Base-by-base conservation (phyloP, 2,888 invertebrate genomes). In the Psylliodes chrysocephalus region DNA sequence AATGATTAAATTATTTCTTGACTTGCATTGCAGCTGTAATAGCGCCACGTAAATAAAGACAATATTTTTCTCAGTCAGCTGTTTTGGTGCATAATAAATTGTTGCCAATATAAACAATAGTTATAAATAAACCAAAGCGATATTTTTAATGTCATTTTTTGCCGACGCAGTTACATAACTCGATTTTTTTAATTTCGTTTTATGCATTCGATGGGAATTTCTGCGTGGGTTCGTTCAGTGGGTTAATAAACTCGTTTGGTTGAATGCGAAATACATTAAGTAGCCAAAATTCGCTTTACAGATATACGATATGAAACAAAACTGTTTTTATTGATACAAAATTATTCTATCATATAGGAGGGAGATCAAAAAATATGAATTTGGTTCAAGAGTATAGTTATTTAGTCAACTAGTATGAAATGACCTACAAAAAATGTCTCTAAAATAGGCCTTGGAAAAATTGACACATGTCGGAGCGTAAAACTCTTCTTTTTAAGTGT, bases 201-300 rank as follows among this genome's bases (percentile, higher is more conserved):
- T 12, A 18, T 42, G 42, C 42, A 42, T 42, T 51, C 15, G 14
- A 25, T 25, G 10, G 15, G 17, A 17, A 1, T 51, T 51, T 22
- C 10, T 33, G 33, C 33, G 33, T 33, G 33, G 33, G 4, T 5
- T 10, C 1, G 4, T 5, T 10, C 1, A 51, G 17, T 49, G 30
- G 28, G 15, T 49, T 30, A 28, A 18, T 51, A 51, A 51, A 51
- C 51, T 33, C 18, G 30, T 51, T 47, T 25, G 25, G 30, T 47
- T 25, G 18, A 8, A 6, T 6, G 7, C 4, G n/a, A 8, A 33
- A 7, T 33, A 33, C 2, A 33, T 33, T 33, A 10, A n/a, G 2
- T 33, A 33, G 7, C 33, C 33, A 33, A 6, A 33, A 6, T 33
- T 18, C 18, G 10, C 15, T 19, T 25, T 19, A 7, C 46, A n/a